phyloP scores from a whole-genome alignment of 2,888 invertebrate species.

The Laspeyria flexula region DNA sequence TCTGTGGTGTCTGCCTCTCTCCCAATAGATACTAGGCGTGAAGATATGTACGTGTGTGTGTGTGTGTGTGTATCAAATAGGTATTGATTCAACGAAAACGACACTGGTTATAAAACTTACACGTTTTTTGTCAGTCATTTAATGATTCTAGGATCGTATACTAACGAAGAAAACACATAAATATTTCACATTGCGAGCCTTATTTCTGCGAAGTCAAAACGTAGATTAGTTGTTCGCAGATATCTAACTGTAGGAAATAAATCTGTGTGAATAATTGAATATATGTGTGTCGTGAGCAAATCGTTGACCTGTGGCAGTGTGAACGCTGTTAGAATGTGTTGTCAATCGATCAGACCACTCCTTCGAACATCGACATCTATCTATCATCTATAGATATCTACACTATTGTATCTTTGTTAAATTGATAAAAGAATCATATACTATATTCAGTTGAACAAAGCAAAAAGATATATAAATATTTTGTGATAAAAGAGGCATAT shows the following conservation, averaged over 20 bases:
- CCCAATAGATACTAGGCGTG: too few relatives aligned
- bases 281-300: slow-evolving; percentile 28
- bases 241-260: slow-evolving; percentile 18
- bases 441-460: too few relatives aligned
- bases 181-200: slow-evolving; percentile 23
- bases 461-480: too few relatives aligned
- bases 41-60: too few relatives aligned
- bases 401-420: too few relatives aligned
- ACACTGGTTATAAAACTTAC: too few relatives aligned
- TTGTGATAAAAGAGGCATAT: too few relatives aligned
- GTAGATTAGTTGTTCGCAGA: slow-evolving; percentile 24
- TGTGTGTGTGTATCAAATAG: too few relatives aligned
- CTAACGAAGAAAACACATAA: slow-evolving; percentile 24
- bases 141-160: slow-evolving; percentile 8
- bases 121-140: slow-evolving; percentile 5
- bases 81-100: too few relatives aligned
- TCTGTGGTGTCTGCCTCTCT: too few relatives aligned
- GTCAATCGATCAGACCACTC: slow-evolving; percentile 37
- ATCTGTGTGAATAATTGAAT: too few relatives aligned
- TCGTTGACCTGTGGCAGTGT: slow-evolving; percentile 35
- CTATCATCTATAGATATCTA: slow-evolving; percentile 30
- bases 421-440: too few relatives aligned
- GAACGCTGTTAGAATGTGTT: slow-evolving; percentile 20
- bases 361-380: slow-evolving; percentile 26
- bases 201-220: slow-evolving; percentile 30